Percentiles rank a stretch among this genome's conserved stretches.
Conservation (phyloP, 2,888 invertebrate species). For the Cremastobaeus sp. region DNA sequence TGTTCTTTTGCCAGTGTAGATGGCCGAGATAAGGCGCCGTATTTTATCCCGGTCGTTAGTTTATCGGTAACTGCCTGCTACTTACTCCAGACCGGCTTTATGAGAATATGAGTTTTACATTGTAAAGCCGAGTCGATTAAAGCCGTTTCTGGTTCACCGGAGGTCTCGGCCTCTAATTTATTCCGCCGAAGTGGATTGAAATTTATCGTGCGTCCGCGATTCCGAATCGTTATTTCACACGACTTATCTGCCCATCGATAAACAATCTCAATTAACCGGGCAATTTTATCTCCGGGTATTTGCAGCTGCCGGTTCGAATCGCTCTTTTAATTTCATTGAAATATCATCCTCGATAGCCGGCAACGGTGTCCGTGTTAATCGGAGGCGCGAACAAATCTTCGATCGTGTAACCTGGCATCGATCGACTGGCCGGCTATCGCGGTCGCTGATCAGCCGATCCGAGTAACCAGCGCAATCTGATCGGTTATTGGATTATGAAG, state of each 20-base stretch:
- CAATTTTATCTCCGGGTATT: too few species aligned
- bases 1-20: conserved; percentile 13
- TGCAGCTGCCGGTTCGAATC: too few species aligned
- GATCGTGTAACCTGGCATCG: conserved; percentile 31
- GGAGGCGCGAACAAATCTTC: conserved; percentile 44
- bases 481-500: conserved; percentile 54
- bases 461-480: conserved; percentile 39
- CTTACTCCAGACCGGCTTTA: conserved; percentile 15
- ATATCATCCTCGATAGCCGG: not conserved
- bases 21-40: conserved; percentile 32
- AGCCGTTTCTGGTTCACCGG: too few species aligned
- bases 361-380: conserved; percentile 8
- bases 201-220: too few species aligned
- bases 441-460: conserved; percentile 46
- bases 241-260: too few species aligned
- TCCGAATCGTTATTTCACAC: too few species aligned
- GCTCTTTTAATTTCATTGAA: too few species aligned
- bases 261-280: too few species aligned
- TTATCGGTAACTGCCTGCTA: conserved; percentile 36
- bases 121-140: not conserved
- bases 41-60: conserved; percentile 37
- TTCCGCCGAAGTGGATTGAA: not conserved
- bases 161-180: too few species aligned
- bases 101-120: conserved; percentile 16
- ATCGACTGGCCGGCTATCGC: conserved; percentile 32